phyloP scores from a whole-genome alignment of 1,140 invertebrate genomes.

The Coenobita brevimanus region DNA sequence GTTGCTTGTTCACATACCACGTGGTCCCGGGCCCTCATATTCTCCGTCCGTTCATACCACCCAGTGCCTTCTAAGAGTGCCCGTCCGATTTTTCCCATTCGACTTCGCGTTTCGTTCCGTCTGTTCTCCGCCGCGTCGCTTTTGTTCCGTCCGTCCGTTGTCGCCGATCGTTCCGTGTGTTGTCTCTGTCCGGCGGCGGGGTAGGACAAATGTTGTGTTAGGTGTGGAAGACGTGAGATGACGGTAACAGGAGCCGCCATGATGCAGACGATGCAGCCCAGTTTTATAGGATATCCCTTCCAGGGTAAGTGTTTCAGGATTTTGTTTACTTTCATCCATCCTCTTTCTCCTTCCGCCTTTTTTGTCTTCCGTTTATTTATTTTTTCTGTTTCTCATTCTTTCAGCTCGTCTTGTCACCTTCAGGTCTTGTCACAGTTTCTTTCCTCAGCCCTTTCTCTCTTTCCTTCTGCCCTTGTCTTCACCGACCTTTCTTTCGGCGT shows the following conservation, averaged over 20 bases:
- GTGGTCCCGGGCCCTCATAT: conserved; percentile 3
- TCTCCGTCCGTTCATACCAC: neutral
- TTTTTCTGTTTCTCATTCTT: too few species aligned
- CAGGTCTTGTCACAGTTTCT: too few species aligned
- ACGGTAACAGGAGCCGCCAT: conserved; percentile 57
- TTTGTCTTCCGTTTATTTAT: too few species aligned
- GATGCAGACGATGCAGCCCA: conserved; percentile 65
- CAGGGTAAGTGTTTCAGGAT: conserved; percentile 41
- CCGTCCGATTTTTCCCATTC: neutral
- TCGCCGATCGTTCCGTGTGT: neutral
- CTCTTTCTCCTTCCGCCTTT: too few species aligned
- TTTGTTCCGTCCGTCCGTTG: conserved; percentile 9
- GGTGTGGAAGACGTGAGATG: conserved; percentile 21
- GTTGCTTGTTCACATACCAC: conserved; percentile 57
- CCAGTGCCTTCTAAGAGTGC: too few species aligned
- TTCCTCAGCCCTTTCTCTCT: too few species aligned
- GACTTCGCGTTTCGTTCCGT: neutral
- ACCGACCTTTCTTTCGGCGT: too few species aligned
- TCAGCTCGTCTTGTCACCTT: too few species aligned
- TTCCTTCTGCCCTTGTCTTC: too few species aligned
- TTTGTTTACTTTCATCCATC: neutral
- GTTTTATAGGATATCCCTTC: conserved; percentile 63
- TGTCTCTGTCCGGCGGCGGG: neutral
- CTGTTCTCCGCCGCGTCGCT: neutral
- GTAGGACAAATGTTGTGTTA: neutral